phyloP scores from a whole-genome alignment of 2,113 vertebrate genomes.

The Quiscalus mexicanus region DNA sequence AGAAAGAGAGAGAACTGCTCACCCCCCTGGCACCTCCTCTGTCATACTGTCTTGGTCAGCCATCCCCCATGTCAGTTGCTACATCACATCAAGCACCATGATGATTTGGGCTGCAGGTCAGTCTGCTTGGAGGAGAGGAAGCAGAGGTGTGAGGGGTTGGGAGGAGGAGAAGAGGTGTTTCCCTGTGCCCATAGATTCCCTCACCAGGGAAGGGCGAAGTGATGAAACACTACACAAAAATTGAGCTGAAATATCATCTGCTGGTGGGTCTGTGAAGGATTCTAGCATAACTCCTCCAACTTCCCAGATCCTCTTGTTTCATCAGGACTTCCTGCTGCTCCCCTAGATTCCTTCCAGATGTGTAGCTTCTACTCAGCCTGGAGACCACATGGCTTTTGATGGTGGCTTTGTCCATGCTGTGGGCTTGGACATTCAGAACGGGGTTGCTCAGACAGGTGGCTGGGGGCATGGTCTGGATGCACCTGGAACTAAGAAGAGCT shows the following conservation, averaged over 20 bases:
- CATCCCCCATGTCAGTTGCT: conserved; percentile 2
- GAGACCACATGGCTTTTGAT: conserved; percentile 19
- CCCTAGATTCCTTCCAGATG: neutral
- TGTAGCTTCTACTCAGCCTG: conserved; percentile 38
- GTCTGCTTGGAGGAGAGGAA: neutral
- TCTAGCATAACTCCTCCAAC: neutral
- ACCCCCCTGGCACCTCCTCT: neutral
- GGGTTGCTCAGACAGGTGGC: neutral
- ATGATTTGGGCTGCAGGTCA: neutral
- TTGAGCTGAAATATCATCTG: neutral
- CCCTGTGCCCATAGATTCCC: neutral
- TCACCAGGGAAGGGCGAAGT: neutral
- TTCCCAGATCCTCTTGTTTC: neutral
- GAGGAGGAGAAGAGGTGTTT: conserved; percentile 13
- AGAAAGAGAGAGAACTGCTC: neutral
- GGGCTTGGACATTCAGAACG: neutral
- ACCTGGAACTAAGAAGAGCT: conserved; percentile 23
- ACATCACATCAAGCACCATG: conserved; percentile 24
- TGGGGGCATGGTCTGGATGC: neutral
- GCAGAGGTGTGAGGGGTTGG: neutral
- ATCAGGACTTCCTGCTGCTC: neutral
- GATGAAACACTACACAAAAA: neutral
- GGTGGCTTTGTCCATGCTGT: conserved; percentile 38
- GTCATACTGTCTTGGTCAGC: neutral
- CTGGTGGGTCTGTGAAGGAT: neutral